Conservation (phyloP, 2,113 vertebrate genomes). For the Thunnus maccoyii region DNA sequence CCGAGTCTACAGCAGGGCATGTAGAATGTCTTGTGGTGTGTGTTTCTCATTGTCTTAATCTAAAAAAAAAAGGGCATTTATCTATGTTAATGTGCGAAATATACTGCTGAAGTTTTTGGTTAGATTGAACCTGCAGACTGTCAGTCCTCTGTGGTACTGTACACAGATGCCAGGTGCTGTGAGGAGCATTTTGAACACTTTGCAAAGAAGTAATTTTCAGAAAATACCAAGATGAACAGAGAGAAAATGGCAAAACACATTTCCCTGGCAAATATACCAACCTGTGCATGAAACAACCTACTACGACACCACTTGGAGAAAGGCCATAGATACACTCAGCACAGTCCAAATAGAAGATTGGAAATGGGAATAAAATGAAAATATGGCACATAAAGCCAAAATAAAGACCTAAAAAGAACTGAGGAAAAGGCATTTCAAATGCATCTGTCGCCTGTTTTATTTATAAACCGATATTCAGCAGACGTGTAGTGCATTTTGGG, state of each 20-base stretch:
- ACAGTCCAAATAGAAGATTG: background rate
- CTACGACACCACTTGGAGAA: background rate
- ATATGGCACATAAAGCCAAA: background rate
- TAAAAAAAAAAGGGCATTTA: too few relatives aligned
- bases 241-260: background rate
- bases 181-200: background rate
- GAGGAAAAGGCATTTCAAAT: slow-evolving; percentile 3
- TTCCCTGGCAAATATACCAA: background rate
- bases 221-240: background rate
- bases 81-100: background rate
- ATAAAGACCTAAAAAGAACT: background rate
- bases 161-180: background rate
- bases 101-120: background rate
- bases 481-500: background rate
- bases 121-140: background rate
- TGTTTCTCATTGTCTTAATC: background rate
- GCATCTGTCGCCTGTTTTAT: background rate
- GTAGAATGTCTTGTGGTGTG: background rate
- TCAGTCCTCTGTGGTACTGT: background rate
- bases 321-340: background rate
- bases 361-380: background rate
- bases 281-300: background rate
- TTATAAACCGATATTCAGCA: slow-evolving; percentile 24
- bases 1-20: background rate
- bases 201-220: background rate